Base-by-base conservation (phyloP, 1,140 invertebrate genomes). In the Riptortus pedestris region DNA sequence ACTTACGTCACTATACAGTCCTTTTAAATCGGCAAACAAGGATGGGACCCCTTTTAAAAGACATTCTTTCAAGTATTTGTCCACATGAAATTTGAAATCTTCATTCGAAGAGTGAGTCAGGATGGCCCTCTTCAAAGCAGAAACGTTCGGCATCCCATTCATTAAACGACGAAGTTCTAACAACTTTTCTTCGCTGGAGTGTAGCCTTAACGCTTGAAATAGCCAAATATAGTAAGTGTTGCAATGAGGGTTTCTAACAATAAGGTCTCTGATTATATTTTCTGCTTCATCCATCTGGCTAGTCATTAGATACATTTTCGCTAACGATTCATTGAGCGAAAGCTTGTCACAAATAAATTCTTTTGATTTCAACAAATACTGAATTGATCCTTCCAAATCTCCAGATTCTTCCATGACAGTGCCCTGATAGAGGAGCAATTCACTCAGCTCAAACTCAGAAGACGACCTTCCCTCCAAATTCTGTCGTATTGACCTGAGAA, bases 1-100 rank as follows among this genome's bases (percentile, higher is more conserved):
- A 33, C 79, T 80, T 65, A 83, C 75, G 71, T 92, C 84, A 57
- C 76, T 80, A 74, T 99, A 98, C 63, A 99, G 77, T 9, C 88
- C 86, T 71, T 90, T 86, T 31, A 99, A 76, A 76, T 94, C 93
- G 14, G 96, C 91, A 79, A 99, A 99, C 28, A 99, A 79, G 11
- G 96, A 93, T 29, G 96, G 96, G 45, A 98, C 89, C 68, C 96
- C 96, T 84, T 98, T 98, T 67, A 91, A 86, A 65, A 99, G 80
- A 27, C 90, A 87, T 76, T 73, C 74, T 69, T 77, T 76, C 60
- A 88, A 72, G 71, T 83, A 86, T 22, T 74, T 69, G 66, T 82
- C 79, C 14, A 81, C 74, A 60, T 77, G 67, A 64, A 47, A 55
- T 58, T 65, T 69, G 64, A 73, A 73, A 31, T 67, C 16, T 47